phyloP scores from a whole-genome alignment of 2,888 invertebrate genomes.

The Plusia festucae region DNA sequence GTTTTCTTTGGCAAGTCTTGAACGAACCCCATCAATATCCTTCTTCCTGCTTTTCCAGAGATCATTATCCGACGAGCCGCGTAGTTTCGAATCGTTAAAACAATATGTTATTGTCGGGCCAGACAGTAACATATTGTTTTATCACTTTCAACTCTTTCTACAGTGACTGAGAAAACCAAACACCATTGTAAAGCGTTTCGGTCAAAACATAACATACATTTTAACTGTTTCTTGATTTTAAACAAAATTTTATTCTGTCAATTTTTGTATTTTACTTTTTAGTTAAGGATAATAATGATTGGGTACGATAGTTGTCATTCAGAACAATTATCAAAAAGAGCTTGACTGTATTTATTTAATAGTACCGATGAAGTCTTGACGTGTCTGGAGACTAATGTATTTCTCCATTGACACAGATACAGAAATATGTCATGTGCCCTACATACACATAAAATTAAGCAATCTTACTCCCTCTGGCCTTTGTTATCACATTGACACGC shows the following conservation, averaged over 20 bases:
- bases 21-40: background rate
- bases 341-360: background rate
- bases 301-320: background rate
- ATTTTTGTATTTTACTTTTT: background rate
- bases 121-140: conserved; percentile 15
- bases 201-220: background rate
- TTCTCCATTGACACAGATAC: conserved; percentile 43
- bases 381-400: conserved; percentile 6
- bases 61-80: conserved; percentile 1
- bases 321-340: background rate
- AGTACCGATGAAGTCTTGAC: background rate
- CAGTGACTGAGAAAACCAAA: conserved; percentile 5
- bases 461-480: conserved; percentile 50
- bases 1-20: background rate
- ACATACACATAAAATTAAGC: conserved; percentile 43
- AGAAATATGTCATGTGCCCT: conserved; percentile 43
- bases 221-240: background rate
- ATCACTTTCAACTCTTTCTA: background rate
- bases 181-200: conserved; percentile 3
- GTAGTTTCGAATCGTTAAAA: background rate
- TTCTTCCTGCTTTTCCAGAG: background rate
- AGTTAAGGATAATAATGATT: background rate
- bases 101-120: conserved; percentile 21
- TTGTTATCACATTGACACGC: conserved; percentile 45
- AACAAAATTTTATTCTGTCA: background rate